Evolutionary conservation across 2,113 vertebrate genomes (phyloP).

Genomic region (Siphamia tubifer): DNA sequence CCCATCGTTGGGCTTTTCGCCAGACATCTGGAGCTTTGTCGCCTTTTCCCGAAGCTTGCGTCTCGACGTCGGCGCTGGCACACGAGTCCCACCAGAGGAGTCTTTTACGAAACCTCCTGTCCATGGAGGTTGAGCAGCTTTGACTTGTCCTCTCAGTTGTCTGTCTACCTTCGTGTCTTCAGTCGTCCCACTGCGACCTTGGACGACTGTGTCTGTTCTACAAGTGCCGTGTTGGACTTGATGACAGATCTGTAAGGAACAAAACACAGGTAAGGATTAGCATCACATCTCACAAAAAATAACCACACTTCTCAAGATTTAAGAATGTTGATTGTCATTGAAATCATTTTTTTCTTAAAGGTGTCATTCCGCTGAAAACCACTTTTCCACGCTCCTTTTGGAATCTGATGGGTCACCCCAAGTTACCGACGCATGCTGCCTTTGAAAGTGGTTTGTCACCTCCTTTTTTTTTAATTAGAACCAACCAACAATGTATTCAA

Average conservation of each 20-base stretch:
- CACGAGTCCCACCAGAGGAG: neutral
- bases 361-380: too few species aligned
- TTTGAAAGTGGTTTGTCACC: too few species aligned
- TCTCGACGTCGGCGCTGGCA: neutral
- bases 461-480: too few species aligned
- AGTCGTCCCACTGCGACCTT: neutral
- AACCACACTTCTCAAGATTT: too few species aligned
- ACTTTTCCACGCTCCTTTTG: too few species aligned
- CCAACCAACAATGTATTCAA: too few species aligned
- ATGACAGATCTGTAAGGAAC: conserved; percentile 52
- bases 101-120: too few species aligned
- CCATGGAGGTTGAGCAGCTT: neutral
- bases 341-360: too few species aligned
- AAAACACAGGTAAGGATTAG: neutral
- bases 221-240: conserved; percentile 39
- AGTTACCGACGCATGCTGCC: too few species aligned
- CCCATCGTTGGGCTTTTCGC: neutral
- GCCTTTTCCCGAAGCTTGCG: neutral
- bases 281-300: neutral
- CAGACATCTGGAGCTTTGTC: neutral
- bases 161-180: conserved; percentile 31
- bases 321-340: too few species aligned
- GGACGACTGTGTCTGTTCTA: neutral
- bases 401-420: too few species aligned
- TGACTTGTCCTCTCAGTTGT: neutral